Percentiles rank a stretch among this genome's conserved stretches.
Evolutionary conservation across 37 sponge, comb jelly and placozoan species (phyloP).

Genomic region (Ianthella basta): DNA sequence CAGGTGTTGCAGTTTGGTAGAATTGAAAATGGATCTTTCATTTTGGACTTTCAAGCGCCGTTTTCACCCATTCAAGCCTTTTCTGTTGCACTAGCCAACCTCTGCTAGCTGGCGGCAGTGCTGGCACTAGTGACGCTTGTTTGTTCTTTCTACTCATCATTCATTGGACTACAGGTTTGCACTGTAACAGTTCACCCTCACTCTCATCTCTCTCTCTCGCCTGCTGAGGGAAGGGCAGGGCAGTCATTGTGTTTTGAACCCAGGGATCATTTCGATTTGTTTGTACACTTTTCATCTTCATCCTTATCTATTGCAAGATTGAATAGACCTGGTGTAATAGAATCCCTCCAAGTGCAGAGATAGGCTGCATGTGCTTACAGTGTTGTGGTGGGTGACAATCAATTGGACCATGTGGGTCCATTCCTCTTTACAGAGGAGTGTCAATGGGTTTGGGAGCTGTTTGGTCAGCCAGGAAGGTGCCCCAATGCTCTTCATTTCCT

Average conservation of each 20-base stretch:
- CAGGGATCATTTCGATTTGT: no score
- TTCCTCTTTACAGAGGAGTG: no score
- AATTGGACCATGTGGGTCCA: no score
- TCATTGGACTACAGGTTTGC: not conserved
- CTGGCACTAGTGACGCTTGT: not conserved
- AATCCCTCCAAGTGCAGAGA: no score
- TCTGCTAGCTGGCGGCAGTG: constrained; percentile 41
- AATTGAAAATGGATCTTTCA: constrained; percentile 86
- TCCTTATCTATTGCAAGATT: no score
- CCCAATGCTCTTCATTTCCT: no score
- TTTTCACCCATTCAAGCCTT: constrained; percentile 95
- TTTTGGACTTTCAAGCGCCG: constrained; percentile 90
- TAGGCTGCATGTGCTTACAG: no score
- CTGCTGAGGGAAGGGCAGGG: not conserved
- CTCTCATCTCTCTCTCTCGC: not conserved
- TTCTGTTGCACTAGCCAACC: constrained; percentile 86
- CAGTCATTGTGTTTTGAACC: not conserved
- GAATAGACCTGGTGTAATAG: no score
- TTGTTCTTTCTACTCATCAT: not conserved
- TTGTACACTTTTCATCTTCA: no score
- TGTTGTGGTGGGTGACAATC: no score
- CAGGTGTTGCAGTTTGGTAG: constrained; percentile 93
- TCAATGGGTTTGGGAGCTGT: no score
- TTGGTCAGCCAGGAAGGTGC: no score
- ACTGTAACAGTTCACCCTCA: not conserved